A percentile compares a stretch with the other conserved stretches of the same genome.
Evolutionary conservation across 2,113 vertebrate species (phyloP).

Genomic region (Austrofundulus limnaeus): DNA sequence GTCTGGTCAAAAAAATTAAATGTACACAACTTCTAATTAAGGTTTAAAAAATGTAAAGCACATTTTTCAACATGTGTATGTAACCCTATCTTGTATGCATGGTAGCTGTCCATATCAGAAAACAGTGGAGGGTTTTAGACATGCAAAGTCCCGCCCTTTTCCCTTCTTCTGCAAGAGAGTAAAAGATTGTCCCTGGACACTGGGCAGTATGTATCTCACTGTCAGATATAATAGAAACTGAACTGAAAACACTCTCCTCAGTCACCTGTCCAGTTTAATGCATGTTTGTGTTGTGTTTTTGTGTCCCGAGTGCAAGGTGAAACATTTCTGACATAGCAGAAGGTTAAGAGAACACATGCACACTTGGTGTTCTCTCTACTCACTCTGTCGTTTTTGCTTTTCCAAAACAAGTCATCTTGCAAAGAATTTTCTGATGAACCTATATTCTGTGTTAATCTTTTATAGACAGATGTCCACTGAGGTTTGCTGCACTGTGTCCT

Average conservation of each 20-base stretch:
- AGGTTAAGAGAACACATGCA: conserved; percentile 39
- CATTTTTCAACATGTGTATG: background rate
- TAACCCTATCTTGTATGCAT: conserved; percentile 24
- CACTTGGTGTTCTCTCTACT: conserved; percentile 23
- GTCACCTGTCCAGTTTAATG: conserved; percentile 63
- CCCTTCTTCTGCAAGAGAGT: conserved; percentile 41
- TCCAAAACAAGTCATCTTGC: conserved; percentile 56
- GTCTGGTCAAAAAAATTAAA: background rate
- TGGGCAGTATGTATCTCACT: conserved; percentile 48
- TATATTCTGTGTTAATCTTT: conserved; percentile 83
- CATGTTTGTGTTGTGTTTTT: conserved; percentile 44
- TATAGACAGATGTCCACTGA: conserved; percentile 82
- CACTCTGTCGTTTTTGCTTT: conserved; percentile 46
- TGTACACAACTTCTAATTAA: background rate
- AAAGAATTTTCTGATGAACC: conserved; percentile 72
- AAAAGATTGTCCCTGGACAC: conserved; percentile 55
- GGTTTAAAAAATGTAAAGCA: background rate
- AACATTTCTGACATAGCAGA: conserved; percentile 69
- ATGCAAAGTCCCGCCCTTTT: conserved; percentile 44
- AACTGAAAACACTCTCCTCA: conserved; percentile 64
- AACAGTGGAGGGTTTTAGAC: conserved; percentile 27
- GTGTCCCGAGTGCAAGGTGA: conserved; percentile 64
- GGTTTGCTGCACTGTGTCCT: conserved; percentile 82
- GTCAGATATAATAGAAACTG: conserved; percentile 65
- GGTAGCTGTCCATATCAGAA: conserved; percentile 30